Base-by-base conservation (phyloP, 2,797 vertebrate genomes). In the Melanotaenia trifasciata region DNA sequence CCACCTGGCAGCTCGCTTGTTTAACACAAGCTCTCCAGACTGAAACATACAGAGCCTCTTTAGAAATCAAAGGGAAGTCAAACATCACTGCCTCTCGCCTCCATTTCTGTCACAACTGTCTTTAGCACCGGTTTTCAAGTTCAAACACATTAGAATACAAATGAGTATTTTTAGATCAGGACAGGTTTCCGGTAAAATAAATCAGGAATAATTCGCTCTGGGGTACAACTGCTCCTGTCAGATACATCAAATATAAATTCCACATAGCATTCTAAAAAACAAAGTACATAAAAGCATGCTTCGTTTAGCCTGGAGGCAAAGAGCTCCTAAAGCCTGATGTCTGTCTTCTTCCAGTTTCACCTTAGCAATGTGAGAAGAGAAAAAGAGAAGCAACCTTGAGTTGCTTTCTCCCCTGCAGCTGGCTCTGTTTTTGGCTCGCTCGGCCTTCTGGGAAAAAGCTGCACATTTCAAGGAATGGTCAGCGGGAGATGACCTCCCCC, bases 21-120 rank as follows among this genome's bases (percentile, higher is more conserved):
- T 87, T 70, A 77, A 89, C 78, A 79, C 74, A 14, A 75, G 87
- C 75, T 81, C 83, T 84, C 70, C 79, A 84, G 77, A 84, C 74
- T 79, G 76, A 82, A 61, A 64, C 61, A 58, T 35, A 80, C 60
- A 80, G 81, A 72, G 56, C 62, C 66, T 40, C 79, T 84, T 78
- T 40, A 80, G 67, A 73, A 87, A 81, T 84, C 79, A 87, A 84
- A 90, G 68, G 22, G 66, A 58, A 67, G 83, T 66, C 33, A 38
- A 88, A 78, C 85, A 63, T 71, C 43, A 6, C 67, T 24, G 74
- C 78, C 77, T 80, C 62, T 60, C 65, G 18, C 38, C 43, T 81
- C 80, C 40, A 5, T 72, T 86, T 87, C 72, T 83, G 69, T 83
- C 72, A 72, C 56, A 20, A 6, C 36, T 0, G 26, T 40, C 73